phyloP scores from a whole-genome alignment of 2,888 invertebrate genomes.

The Andrena marginata region DNA sequence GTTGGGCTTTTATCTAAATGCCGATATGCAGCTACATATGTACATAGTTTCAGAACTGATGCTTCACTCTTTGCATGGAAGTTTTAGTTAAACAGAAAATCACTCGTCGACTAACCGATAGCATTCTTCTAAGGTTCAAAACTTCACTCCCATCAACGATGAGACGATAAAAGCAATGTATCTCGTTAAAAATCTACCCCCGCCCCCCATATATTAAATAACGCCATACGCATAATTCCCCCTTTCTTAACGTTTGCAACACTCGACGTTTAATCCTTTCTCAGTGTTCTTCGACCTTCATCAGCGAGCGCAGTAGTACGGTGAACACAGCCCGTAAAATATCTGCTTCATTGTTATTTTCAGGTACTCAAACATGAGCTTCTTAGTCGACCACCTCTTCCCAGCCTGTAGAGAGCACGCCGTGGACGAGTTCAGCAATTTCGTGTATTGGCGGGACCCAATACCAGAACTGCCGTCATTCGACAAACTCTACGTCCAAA shows the following conservation, averaged over 20 bases:
- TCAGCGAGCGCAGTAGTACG: background rate
- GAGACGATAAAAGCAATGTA: background rate
- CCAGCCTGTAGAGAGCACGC: conserved; percentile 90
- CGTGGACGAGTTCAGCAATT: conserved; percentile 92
- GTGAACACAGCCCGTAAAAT: no score
- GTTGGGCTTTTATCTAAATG: background rate
- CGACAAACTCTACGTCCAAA: conserved; percentile 70
- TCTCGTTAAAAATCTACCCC: background rate
- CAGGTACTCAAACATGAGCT: conserved; percentile 97
- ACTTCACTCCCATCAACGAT: background rate
- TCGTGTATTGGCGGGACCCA: conserved; percentile 97
- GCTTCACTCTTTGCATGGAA: conserved; percentile 5
- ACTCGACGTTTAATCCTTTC: conserved; percentile 14
- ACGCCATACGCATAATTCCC: background rate
- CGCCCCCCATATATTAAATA: background rate
- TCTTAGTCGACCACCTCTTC: conserved; percentile 98
- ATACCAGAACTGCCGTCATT: conserved; percentile 87
- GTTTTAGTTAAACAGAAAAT: background rate
- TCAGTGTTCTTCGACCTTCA: conserved; percentile 11
- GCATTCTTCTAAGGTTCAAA: background rate
- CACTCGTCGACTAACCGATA: background rate
- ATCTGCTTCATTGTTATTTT: conserved; percentile 68
- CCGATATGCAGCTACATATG: background rate
- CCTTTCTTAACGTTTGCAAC: conserved; percentile 8
- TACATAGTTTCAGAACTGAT: background rate